Base-by-base conservation (phyloP, 2,888 invertebrate genomes). In the Drosophila fungiperda region DNA sequence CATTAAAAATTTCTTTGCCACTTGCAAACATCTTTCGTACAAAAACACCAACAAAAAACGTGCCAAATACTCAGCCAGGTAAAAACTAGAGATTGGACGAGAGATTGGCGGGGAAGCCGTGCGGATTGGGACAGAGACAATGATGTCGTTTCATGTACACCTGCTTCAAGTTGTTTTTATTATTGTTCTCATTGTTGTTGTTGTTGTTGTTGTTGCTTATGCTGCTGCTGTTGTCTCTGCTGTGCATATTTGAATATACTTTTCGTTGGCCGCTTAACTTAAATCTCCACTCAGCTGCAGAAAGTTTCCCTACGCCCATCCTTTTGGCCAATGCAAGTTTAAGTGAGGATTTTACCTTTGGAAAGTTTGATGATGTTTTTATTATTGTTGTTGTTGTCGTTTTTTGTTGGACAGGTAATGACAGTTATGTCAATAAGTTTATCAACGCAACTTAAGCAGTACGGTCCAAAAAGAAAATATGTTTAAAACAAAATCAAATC, bases 251-350 rank as follows among this genome's bases (percentile, higher is more conserved):
- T 90, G 82, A 87, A 84, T 84, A 89, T 82, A 90, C 73, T 87
- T 89, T 89, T 87, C 86, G 88, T 89, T 85, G 89, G 87, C 82
- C 90, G 85, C 90, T 86, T 86, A 89, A 89, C 89, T 87, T 89
- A 81, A 81, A 83, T 81, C 81, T 78, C 66, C 63, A 73, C 65
- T 71, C 73, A 62, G 60, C 62, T 61, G 60, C 50, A 55, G 26
- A 38, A 12, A 3, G 12, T 7, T 49, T 35, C 9, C 53, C 58
- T 38, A 8, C 12, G 7, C 59, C 48, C 62, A 12, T 57, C 26
- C 53, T 50, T 50, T 55, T 40, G 54, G 29, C 59, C 81, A 80
- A 65, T 76, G 80, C 73, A 81, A 83, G 80, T 82, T 83, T 82
- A 80, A 82, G 77, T 76, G 78, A 66, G 76, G 71, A 83, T 69